Conservation (phyloP, 2,888 invertebrate species). For the Linyphia triangularis region DNA sequence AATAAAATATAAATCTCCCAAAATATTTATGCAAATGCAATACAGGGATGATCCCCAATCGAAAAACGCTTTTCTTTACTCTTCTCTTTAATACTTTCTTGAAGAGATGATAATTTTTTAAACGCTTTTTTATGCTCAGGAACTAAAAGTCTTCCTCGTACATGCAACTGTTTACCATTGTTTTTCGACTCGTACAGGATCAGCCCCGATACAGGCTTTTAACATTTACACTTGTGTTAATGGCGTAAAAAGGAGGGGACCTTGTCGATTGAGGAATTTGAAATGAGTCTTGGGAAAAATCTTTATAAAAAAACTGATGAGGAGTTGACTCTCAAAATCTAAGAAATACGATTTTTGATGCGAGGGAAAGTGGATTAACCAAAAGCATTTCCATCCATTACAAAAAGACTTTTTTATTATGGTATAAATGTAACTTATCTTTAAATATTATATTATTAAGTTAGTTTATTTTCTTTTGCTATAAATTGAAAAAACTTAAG, state of each 20-base stretch:
- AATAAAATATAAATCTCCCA: too few species aligned
- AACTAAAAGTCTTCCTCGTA: conserved; percentile 6
- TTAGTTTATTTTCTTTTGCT: too few species aligned
- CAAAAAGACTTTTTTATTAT: too few species aligned
- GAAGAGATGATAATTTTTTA: conserved; percentile 46
- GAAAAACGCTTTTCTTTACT: neutral
- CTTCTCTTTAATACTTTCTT: conserved; percentile 9
- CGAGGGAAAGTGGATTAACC: conserved; percentile 26
- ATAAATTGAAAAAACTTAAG: too few species aligned
- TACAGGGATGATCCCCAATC: neutral
- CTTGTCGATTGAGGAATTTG: conserved; percentile 42
- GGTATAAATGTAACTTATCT: too few species aligned
- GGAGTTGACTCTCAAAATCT: too few species aligned
- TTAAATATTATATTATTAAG: too few species aligned
- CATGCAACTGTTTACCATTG: conserved; percentile 37
- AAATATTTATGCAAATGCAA: neutral
- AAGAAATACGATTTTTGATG: neutral
- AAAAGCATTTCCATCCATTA: too few species aligned
- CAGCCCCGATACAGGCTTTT: conserved; percentile 64
- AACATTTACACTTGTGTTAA: conserved; percentile 68
- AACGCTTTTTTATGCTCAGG: neutral
- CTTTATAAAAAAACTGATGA: conserved; percentile 24
- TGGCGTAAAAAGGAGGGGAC: conserved; percentile 41
- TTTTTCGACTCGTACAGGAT: conserved; percentile 47
- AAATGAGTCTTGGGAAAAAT: neutral